Percentiles rank a stretch among this genome's conserved stretches.
These are phyloP conservation scores for Cyphomyrmex costatus DNA, from an alignment of 1,140 invertebrate species.

Conservation along the genomic window DNA sequence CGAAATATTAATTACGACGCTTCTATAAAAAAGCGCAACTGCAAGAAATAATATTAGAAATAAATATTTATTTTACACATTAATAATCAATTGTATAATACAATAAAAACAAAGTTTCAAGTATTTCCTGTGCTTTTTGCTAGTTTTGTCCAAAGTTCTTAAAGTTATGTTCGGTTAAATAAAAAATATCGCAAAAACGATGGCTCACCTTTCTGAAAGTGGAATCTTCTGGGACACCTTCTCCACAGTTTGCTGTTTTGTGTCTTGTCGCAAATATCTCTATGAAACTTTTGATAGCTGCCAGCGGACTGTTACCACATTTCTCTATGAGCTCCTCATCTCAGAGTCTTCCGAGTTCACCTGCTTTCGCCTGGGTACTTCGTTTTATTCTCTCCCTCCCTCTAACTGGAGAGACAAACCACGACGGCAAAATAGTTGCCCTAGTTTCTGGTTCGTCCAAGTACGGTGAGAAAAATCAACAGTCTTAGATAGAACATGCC, in stretches of 20 bases:
- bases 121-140: neutral
- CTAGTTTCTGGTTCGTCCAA: constrained; percentile 33
- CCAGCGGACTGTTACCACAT: constrained; percentile 13
- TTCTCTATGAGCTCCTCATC: constrained; percentile 32
- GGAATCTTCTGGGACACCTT: constrained; percentile 21
- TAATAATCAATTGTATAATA: neutral
- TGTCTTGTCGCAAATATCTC: constrained; percentile 2
- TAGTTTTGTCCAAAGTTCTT: neutral
- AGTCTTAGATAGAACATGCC: constrained; percentile 29
- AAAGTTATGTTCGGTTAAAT: neutral
- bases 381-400: constrained; percentile 15
- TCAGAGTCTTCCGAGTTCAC: constrained; percentile 15
- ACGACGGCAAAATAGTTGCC: constrained; percentile 31
- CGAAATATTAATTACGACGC: neutral
- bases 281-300: constrained; percentile 53
- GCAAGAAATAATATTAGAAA: neutral
- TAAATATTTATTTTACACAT: neutral
- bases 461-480: constrained; percentile 28
- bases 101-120: neutral
- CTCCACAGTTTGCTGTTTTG: constrained; percentile 19
- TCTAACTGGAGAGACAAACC: constrained; percentile 11
- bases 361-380: constrained; percentile 9
- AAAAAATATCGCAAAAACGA: neutral
- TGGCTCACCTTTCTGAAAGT: constrained; percentile 13
- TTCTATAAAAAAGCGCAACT: neutral